Evolutionary conservation across 2,113 vertebrate genomes (phyloP).

Genomic region (Neomonachus schauinslandi): DNA sequence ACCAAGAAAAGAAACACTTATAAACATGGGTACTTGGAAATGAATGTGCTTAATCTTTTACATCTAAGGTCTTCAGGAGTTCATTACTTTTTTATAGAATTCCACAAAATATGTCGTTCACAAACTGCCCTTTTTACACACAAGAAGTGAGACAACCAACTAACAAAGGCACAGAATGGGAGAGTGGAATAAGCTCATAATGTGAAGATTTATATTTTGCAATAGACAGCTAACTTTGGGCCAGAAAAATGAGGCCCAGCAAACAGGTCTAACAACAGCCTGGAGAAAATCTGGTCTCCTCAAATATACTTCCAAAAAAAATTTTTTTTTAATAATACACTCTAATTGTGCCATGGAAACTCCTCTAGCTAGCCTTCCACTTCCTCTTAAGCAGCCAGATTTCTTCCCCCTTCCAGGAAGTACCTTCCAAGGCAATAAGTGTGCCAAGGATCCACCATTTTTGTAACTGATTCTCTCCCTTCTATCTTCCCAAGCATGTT

Average conservation of each 20-base stretch:
- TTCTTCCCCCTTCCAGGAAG: constrained; percentile 24
- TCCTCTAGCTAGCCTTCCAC: constrained; percentile 41
- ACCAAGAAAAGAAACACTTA: constrained; percentile 65
- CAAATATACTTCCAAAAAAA: constrained; percentile 61
- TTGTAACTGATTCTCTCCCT: background rate
- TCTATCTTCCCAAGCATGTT: background rate
- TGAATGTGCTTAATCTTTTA: constrained; percentile 51
- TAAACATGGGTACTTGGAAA: constrained; percentile 46
- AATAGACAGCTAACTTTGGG: constrained; percentile 37
- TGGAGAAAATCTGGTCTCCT: constrained; percentile 70
- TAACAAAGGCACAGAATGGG: background rate
- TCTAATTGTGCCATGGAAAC: constrained; percentile 62
- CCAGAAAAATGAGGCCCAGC: constrained; percentile 67
- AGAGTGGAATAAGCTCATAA: constrained; percentile 59
- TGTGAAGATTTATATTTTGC: constrained; percentile 68
- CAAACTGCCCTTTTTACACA: constrained; percentile 32
- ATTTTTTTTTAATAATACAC: constrained; percentile 44
- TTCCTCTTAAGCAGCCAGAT: constrained; percentile 53
- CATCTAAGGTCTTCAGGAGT: constrained; percentile 39
- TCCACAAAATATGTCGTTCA: constrained; percentile 1
- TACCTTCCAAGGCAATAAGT: constrained; percentile 24
- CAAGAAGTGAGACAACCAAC: background rate
- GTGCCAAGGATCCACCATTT: constrained; percentile 32
- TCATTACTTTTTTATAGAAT: constrained; percentile 34
- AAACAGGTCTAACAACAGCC: constrained; percentile 57